A percentile compares a stretch with the other conserved stretches of the same genome.
phyloP scores from a whole-genome alignment of 2,797 vertebrate species.

The Sebastes paucispinis region DNA sequence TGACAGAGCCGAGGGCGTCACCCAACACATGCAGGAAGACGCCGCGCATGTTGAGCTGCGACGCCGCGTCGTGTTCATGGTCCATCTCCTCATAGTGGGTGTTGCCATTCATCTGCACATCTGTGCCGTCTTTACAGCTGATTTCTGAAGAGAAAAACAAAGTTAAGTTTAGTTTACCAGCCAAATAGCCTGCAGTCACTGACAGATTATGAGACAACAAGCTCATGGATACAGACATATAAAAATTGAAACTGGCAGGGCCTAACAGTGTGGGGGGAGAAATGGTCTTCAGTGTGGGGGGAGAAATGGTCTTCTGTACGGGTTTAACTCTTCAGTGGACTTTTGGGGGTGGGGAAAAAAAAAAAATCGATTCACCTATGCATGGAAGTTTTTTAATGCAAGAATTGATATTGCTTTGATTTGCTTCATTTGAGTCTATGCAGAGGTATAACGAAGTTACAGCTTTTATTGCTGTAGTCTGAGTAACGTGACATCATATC shows the following conservation, averaged over 20 bases:
- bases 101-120: conserved; percentile 90
- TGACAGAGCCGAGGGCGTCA: conserved; percentile 96
- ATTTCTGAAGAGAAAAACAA: conserved; percentile 71
- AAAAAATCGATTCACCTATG: no score
- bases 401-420: no score
- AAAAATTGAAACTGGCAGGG: conserved; percentile 49
- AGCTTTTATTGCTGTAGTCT: no score
- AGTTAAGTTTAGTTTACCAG: background rate
- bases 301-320: conserved; percentile 11
- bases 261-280: conserved; percentile 12
- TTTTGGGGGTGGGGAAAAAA: no score
- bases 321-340: conserved; percentile 36
- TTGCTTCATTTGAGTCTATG: no score
- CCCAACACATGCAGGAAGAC: conserved; percentile 98
- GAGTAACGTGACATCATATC: no score
- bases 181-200: no score
- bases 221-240: no score
- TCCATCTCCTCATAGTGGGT: conserved; percentile 82
- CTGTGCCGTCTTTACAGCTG: conserved; percentile 74
- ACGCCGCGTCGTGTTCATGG: conserved; percentile 68
- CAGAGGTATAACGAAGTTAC: no score
- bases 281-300: conserved; percentile 7
- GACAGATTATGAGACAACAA: no score
- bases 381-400: no score
- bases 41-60: conserved; percentile 98